phyloP scores from a whole-genome alignment of 2,797 vertebrate species.

The Sparus aurata region DNA sequence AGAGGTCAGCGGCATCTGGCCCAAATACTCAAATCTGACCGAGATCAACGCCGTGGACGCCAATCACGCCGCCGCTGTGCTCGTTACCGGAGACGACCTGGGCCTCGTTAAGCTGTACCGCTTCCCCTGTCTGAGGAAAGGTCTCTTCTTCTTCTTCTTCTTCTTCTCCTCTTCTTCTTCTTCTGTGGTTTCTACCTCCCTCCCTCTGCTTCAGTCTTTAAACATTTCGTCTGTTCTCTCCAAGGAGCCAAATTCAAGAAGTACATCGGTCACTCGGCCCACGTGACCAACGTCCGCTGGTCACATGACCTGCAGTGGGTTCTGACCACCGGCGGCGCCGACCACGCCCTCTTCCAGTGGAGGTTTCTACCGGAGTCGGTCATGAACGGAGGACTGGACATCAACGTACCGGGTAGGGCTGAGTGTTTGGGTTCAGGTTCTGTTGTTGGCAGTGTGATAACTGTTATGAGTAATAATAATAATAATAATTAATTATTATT shows the following conservation, averaged over 20 bases:
- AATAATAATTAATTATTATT: no score
- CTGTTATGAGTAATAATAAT: no score
- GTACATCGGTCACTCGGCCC: slow-evolving; percentile 95
- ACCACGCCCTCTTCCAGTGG: slow-evolving; percentile 98
- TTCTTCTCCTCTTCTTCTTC: not conserved
- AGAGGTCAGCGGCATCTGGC: slow-evolving; percentile 96
- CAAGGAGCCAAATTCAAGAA: slow-evolving; percentile 95
- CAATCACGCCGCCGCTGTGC: slow-evolving; percentile 89
- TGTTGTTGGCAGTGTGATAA: no score
- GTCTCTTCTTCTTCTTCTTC: slow-evolving; percentile 54
- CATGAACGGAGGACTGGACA: slow-evolving; percentile 89
- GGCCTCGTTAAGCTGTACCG: slow-evolving; percentile 93
- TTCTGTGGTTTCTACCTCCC: not conserved
- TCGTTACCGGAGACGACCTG: slow-evolving; percentile 93
- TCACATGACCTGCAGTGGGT: slow-evolving; percentile 96
- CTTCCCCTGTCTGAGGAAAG: slow-evolving; percentile 95
- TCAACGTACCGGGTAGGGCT: slow-evolving; percentile 55
- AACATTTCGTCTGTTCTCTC: slow-evolving; percentile 1
- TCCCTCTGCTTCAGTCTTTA: not conserved
- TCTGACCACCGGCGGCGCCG: slow-evolving; percentile 94
- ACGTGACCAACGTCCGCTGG: slow-evolving; percentile 96
- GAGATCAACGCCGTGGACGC: slow-evolving; percentile 95
- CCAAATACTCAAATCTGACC: slow-evolving; percentile 90
- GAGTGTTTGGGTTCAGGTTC: no score
- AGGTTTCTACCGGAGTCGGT: slow-evolving; percentile 93